Base-by-base conservation (phyloP, 2,888 invertebrate genomes). In the Ophion obscuratus region DNA sequence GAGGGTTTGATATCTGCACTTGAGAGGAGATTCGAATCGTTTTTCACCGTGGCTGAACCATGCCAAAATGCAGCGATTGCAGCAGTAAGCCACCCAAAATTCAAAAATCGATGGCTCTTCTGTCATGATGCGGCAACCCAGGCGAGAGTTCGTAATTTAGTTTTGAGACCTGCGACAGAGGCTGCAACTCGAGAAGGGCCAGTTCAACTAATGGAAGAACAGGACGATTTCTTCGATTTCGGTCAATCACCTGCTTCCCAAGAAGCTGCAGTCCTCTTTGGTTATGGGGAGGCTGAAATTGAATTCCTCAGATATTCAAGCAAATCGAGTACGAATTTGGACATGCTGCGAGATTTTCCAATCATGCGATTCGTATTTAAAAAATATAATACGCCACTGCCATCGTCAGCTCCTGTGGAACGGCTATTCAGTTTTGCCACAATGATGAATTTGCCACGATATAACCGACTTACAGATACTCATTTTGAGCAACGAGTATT, bases 51-150 rank as follows among this genome's bases (percentile, higher is more conserved):
- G 24, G 59, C 36, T 36, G 36, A 36, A 36, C 36, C 36, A 36
- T 36, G 59, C 11, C 53, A 31, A 31, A 24, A 17, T 61, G 73
- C 73, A 6, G 61, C 59, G 2, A 62, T 74, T 20, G 59, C 73
- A 6, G 59, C 73, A 31, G 73, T 74, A 7, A 20, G 20, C n/a
- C 73, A 74, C n/a, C 73, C 73, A 20, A 31, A 10, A 20, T 74
- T 74, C 61, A 74, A 74, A 61, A 59, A 11, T 10, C 7, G 61
- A 61, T 74, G 73, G 61, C n/a, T 61, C 20, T 24, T n/a, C 17
- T 61, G 73, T 36, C 36, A 4, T 36, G 36, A 36, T 36, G 36
- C 36, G 36, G 36, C 36, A 36, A 36, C 36, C 36, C 36, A 36
- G 36, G 36, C 36, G 36, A 36, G 36, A 5, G 36, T 36, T 36